These are phyloP conservation scores for Astropecten irregularis DNA, from an alignment of 53 echinoderm and acorn worm genomes.

Conservation along the genomic window DNA sequence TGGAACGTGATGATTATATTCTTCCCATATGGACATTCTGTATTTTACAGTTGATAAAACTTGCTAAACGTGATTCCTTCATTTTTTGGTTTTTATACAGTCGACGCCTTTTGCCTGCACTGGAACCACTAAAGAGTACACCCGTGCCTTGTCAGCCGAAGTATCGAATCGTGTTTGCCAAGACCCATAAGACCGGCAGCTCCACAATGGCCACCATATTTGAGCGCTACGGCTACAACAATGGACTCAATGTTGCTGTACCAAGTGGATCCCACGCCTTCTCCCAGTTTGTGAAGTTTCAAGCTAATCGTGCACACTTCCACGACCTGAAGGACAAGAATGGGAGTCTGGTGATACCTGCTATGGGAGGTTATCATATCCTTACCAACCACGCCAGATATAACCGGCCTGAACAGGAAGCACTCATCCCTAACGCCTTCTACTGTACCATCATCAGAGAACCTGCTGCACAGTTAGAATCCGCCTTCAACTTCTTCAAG, in stretches of 20 bases:
- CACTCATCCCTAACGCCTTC: conserved; percentile 50
- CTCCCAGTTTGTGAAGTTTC: background rate
- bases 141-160: background rate
- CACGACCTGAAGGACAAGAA: background rate
- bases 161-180: conserved; percentile 54
- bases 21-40: too few relatives aligned
- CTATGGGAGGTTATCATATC: conserved; percentile 52
- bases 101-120: too few relatives aligned
- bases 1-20: too few relatives aligned
- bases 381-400: conserved; percentile 72
- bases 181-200: too few relatives aligned
- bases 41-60: too few relatives aligned
- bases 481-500: conserved; percentile 67
- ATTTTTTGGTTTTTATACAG: too few relatives aligned
- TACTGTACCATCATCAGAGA: too few relatives aligned
- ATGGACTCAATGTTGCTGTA: conserved; percentile 59
- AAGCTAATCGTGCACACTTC: background rate
- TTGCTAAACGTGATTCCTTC: too few relatives aligned
- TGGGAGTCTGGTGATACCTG: background rate
- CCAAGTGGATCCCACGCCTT: background rate
- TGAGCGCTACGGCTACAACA: conserved; percentile 71
- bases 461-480: conserved; percentile 75
- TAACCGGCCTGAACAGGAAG: conserved; percentile 57
- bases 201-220: conserved; percentile 71
- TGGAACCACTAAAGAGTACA: too few relatives aligned